Evolutionary conservation across 2,888 invertebrate species (phyloP).

Genomic region (Rhamnusium bicolor): DNA sequence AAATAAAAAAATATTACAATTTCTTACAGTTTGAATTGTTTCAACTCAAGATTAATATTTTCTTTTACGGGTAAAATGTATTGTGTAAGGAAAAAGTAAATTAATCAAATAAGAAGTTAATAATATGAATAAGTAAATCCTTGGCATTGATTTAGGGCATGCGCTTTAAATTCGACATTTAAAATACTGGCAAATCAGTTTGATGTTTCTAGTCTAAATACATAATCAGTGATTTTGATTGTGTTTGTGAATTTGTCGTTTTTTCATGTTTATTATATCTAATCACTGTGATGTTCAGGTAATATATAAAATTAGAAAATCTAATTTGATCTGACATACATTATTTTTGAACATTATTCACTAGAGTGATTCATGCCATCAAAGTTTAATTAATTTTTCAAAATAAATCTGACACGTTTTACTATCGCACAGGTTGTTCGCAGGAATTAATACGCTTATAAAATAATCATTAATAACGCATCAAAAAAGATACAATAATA

Average conservation of each 20-base stretch:
- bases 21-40: too few relatives aligned
- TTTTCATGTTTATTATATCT: neutral
- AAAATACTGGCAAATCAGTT: conserved; percentile 9
- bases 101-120: conserved; percentile 10
- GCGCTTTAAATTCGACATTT: conserved; percentile 14
- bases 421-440: conserved; percentile 11
- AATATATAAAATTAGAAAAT: neutral
- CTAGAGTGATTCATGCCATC: neutral
- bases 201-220: conserved; percentile 24
- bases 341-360: neutral
- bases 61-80: neutral
- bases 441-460: conserved; percentile 3
- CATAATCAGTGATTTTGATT: neutral
- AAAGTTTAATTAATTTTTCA: conserved; percentile 15
- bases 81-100: neutral
- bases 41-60: neutral
- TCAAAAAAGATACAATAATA: neutral
- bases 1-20: too few relatives aligned
- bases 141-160: conserved; percentile 30
- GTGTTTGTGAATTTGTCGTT: neutral
- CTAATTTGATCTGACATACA: neutral
- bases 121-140: neutral
- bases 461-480: neutral
- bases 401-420: conserved; percentile 24
- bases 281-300: neutral